These are phyloP conservation scores for Automeris io DNA, from an alignment of 2,888 invertebrate species.

Conservation along the genomic window DNA sequence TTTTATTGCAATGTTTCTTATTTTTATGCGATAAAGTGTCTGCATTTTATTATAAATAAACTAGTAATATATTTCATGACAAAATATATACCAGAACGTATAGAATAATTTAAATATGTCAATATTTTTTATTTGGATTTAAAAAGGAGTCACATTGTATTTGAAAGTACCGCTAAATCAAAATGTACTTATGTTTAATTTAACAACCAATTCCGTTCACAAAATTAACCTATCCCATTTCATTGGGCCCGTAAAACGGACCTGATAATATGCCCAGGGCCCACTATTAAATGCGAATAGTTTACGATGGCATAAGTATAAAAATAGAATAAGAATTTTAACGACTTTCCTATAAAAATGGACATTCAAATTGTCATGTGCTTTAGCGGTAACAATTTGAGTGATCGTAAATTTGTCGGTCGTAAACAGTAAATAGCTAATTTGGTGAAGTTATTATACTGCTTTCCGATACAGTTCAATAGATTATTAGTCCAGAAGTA, in stretches of 20 bases:
- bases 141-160: too few relatives aligned
- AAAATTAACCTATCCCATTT: conserved; percentile 26
- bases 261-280: conserved; percentile 18
- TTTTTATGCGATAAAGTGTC: too few relatives aligned
- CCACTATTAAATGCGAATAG: conserved; percentile 13
- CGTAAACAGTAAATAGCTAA: conserved; percentile 28
- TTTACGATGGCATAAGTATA: conserved; percentile 9
- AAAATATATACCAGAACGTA: too few relatives aligned
- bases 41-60: too few relatives aligned
- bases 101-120: too few relatives aligned
- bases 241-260: conserved; percentile 25
- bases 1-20: too few relatives aligned
- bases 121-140: too few relatives aligned
- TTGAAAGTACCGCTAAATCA: not conserved
- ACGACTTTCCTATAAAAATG: conserved; percentile 13
- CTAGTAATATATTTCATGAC: too few relatives aligned
- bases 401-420: conserved; percentile 23
- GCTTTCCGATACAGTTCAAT: conserved; percentile 13
- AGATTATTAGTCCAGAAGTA: not conserved
- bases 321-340: conserved; percentile 9
- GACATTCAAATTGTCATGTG: conserved; percentile 28
- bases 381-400: conserved; percentile 25
- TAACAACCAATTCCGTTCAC: conserved; percentile 20
- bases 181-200: conserved; percentile 7
- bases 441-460: conserved; percentile 15